These are phyloP conservation scores for Fistularia tabacaria DNA, from an alignment of 2,797 vertebrate species.

Conservation along the genomic window DNA sequence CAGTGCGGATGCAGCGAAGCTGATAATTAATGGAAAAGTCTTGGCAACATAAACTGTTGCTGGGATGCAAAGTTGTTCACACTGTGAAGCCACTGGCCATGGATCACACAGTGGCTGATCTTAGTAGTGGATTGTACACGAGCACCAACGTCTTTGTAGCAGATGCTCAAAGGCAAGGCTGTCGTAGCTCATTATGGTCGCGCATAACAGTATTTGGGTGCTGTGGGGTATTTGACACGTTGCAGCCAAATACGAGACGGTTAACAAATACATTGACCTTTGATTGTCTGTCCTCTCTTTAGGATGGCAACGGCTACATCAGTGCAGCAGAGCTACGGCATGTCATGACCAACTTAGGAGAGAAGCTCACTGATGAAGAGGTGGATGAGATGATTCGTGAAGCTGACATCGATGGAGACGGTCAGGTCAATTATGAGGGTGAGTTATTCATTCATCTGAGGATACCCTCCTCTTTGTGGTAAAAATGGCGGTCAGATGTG, in stretches of 20 bases:
- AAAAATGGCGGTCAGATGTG: neutral
- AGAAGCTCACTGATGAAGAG: conserved; percentile 89
- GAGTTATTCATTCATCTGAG: conserved; percentile 17
- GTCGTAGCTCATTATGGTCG: too few species aligned
- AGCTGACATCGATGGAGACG: conserved; percentile 87
- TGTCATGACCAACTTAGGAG: conserved; percentile 90
- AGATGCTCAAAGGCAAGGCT: too few species aligned
- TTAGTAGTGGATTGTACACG: too few species aligned
- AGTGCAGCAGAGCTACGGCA: conserved; percentile 87
- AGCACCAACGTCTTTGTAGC: too few species aligned
- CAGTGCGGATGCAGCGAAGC: too few species aligned
- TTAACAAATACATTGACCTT: neutral
- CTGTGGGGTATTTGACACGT: neutral
- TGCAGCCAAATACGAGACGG: neutral
- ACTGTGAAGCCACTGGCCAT: too few species aligned
- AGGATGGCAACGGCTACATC: conserved; percentile 90
- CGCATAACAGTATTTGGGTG: neutral
- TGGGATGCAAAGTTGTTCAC: too few species aligned
- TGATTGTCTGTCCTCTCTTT: conserved; percentile 4
- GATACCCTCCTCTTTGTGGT: neutral
- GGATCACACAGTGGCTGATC: too few species aligned
- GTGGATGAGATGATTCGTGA: conserved; percentile 92
- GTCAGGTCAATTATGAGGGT: conserved; percentile 93
- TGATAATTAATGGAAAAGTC: too few species aligned
- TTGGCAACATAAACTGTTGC: too few species aligned